A percentile compares a stretch with the other conserved stretches of the same genome.
Evolutionary conservation across 2,888 invertebrate species (phyloP).

Genomic region (Andrena bucephala): DNA sequence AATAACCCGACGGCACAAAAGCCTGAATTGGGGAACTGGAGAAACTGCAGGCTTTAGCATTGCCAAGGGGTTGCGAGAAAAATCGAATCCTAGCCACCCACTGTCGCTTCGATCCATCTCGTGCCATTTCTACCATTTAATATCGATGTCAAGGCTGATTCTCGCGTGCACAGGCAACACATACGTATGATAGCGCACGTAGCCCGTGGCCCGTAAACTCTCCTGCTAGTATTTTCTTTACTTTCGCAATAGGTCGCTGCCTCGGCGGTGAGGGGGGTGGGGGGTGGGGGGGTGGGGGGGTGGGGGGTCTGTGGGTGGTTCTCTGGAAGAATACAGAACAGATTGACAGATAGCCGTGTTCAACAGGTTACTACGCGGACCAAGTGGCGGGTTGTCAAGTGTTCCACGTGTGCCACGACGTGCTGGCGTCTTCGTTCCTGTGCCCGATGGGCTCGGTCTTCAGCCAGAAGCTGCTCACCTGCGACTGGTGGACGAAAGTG

Average conservation of each 20-base stretch:
- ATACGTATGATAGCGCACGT: constrained; percentile 49
- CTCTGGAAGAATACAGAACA: background rate
- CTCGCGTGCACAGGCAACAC: constrained; percentile 49
- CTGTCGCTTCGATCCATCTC: background rate
- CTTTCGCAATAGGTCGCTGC: constrained; percentile 81
- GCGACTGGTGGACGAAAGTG: constrained; percentile 90
- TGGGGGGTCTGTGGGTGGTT: no score
- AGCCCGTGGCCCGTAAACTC: constrained; percentile 68
- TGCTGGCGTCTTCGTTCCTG: constrained; percentile 88
- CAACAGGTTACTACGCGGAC: constrained; percentile 89
- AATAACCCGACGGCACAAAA: no score
- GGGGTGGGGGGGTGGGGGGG: no score
- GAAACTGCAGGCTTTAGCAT: no score
- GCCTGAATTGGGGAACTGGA: no score
- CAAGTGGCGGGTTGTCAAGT: constrained; percentile 88
- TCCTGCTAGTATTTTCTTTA: constrained; percentile 76
- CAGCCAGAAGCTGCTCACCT: constrained; percentile 89
- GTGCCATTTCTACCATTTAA: constrained; percentile 74
- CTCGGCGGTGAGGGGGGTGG: constrained; percentile 6
- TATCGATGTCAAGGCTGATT: constrained; percentile 81
- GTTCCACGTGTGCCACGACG: constrained; percentile 88
- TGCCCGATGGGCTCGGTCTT: constrained; percentile 90
- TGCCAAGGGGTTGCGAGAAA: no score
- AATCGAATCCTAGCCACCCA: background rate
- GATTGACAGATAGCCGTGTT: background rate